Evolutionary conservation across 2,888 invertebrate genomes (phyloP).

Genomic region (Dorcus hopei): DNA sequence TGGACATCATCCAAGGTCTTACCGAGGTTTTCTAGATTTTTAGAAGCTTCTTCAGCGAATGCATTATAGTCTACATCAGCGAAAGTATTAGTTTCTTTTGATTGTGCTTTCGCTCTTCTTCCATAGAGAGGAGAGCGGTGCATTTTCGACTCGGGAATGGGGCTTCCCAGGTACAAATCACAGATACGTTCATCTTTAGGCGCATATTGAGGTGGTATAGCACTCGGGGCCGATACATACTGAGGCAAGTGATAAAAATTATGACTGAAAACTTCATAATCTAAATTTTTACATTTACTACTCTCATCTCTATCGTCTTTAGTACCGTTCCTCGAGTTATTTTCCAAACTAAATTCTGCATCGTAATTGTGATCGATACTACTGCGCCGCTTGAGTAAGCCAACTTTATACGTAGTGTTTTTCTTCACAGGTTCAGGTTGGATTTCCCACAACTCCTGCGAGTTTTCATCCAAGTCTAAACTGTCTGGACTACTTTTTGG

Average conservation of each 20-base stretch:
- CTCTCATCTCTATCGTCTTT: constrained; percentile 17
- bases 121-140: constrained; percentile 38
- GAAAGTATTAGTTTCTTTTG: constrained; percentile 14
- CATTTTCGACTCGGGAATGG: constrained; percentile 25
- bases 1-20: constrained; percentile 12
- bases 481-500: constrained; percentile 47
- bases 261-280: constrained; percentile 34
- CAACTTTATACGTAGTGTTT: constrained; percentile 40
- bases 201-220: constrained; percentile 39
- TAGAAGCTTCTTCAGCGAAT: constrained; percentile 16
- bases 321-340: background rate
- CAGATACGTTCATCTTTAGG: constrained; percentile 37
- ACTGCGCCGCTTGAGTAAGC: constrained; percentile 37
- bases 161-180: constrained; percentile 38
- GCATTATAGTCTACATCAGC: constrained; percentile 17
- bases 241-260: constrained; percentile 39
- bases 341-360: constrained; percentile 19
- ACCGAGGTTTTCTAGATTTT: constrained; percentile 12
- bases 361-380: constrained; percentile 31
- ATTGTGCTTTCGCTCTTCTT: constrained; percentile 24
- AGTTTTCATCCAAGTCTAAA: constrained; percentile 42
- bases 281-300: constrained; percentile 22
- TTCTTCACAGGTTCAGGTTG: constrained; percentile 36
- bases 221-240: constrained; percentile 36
- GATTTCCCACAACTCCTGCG: constrained; percentile 44